These are phyloP conservation scores for Eubucco bourcierii DNA, from an alignment of 2,113 vertebrate species.

Conservation along the genomic window DNA sequence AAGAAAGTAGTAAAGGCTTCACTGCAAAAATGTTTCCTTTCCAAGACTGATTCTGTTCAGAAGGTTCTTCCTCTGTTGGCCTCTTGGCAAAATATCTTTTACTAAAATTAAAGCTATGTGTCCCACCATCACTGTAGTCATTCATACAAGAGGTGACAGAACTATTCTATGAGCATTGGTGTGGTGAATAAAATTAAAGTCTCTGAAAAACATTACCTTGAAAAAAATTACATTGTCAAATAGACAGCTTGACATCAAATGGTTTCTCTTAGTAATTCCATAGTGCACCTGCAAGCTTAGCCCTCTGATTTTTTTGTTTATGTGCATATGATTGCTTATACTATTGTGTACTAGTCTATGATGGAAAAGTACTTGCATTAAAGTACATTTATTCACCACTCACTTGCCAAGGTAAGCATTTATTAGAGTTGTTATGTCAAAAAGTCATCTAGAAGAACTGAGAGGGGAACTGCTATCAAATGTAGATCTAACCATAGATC, in stretches of 20 bases:
- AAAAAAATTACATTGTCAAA: background rate
- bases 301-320: background rate
- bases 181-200: background rate
- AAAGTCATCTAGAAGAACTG: background rate
- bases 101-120: background rate
- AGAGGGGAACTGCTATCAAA: background rate
- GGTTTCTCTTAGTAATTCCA: background rate
- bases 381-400: background rate
- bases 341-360: background rate
- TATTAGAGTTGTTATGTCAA: background rate
- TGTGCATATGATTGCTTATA: background rate
- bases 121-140: background rate
- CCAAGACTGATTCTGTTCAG: background rate
- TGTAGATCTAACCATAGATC: background rate
- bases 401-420: background rate
- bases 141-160: background rate
- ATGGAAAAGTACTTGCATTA: background rate
- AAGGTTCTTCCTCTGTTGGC: background rate
- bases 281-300: background rate
- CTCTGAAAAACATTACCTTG: background rate
- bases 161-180: background rate
- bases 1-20: background rate
- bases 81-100: background rate
- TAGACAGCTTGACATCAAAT: background rate
- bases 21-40: background rate